A percentile compares a stretch with the other conserved stretches of the same genome.
These are phyloP conservation scores for Chironomus tentans DNA, from an alignment of 2,888 invertebrate species.

Conservation along the genomic window DNA sequence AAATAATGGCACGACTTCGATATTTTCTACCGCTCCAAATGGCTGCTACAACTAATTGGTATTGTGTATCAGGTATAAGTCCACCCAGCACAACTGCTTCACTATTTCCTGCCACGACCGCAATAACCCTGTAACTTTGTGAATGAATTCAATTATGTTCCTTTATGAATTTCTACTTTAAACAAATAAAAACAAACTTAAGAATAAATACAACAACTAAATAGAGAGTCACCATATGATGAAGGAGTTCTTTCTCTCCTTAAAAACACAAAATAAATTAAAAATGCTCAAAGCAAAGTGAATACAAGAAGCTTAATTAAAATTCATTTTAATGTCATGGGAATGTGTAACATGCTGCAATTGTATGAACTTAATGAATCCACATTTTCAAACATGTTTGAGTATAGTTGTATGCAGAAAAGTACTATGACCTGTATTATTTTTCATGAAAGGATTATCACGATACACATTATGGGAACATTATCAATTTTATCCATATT, in stretches of 20 bases:
- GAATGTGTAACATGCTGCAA: no score
- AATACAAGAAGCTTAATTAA: no score
- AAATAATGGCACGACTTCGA: constrained; percentile 78
- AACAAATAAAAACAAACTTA: not conserved
- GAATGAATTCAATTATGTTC: constrained; percentile 52
- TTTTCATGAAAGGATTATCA: no score
- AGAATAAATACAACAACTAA: not conserved
- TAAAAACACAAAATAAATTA: not conserved
- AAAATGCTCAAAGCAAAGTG: no score
- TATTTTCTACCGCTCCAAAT: constrained; percentile 71
- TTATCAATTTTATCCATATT: no score
- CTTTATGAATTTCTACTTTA: constrained; percentile 23
- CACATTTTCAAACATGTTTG: no score
- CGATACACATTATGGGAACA: no score
- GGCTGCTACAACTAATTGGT: constrained; percentile 78
- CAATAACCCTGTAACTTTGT: constrained; percentile 85
- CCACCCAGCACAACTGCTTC: constrained; percentile 76
- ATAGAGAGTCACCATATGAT: not conserved
- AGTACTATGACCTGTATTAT: no score
- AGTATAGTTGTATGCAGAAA: no score
- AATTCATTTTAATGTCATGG: no score
- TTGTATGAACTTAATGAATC: no score
- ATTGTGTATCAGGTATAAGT: constrained; percentile 76
- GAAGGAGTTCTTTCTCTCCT: not conserved
- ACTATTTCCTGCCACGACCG: constrained; percentile 81